Conservation (phyloP, 2,113 vertebrate species). For the Chauna torquata region DNA sequence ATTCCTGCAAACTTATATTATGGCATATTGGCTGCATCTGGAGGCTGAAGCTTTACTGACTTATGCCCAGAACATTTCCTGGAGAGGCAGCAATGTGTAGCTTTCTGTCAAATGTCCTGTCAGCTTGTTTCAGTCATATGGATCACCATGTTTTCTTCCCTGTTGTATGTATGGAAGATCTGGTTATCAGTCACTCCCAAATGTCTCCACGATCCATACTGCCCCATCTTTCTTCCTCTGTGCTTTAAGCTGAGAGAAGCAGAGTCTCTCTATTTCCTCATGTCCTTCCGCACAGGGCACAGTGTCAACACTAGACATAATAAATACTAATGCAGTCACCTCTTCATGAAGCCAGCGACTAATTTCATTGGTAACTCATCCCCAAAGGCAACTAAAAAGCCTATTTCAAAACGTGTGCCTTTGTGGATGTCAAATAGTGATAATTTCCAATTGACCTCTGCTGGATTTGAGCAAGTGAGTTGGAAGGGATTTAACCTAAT, state of each 20-base stretch:
- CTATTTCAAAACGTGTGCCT: neutral
- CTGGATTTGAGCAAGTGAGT: neutral
- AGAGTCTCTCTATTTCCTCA: neutral
- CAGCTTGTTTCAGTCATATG: neutral
- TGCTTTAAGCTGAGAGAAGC: neutral
- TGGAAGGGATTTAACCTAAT: neutral
- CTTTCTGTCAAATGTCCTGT: neutral
- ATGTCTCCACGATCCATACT: fast-evolving
- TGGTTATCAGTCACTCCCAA: neutral
- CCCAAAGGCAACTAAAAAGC: neutral
- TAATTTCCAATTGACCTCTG: neutral
- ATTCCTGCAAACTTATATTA: neutral
- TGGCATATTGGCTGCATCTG: neutral
- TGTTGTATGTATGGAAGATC: neutral
- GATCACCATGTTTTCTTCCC: neutral
- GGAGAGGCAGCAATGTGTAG: neutral
- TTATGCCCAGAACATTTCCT: fast-evolving
- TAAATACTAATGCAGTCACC: neutral
- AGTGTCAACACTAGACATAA: neutral
- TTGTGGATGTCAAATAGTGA: neutral
- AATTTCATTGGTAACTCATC: neutral
- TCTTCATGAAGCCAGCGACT: neutral
- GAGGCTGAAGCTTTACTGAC: neutral
- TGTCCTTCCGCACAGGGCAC: neutral
- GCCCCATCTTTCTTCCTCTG: neutral